Conservation (phyloP, 2,113 vertebrate species). For the Sebastes fasciatus region DNA sequence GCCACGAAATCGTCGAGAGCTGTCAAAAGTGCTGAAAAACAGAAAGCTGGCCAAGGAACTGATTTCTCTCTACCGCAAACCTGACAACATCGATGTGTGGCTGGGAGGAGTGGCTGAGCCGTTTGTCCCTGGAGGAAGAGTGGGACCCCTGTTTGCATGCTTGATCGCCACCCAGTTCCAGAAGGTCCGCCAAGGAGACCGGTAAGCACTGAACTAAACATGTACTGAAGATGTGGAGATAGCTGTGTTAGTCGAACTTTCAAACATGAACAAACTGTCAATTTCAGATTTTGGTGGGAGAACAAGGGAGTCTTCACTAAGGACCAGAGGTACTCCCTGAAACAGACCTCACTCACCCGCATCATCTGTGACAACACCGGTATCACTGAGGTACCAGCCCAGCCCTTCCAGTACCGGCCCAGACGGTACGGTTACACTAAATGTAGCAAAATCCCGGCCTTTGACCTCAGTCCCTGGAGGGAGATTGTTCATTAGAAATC, state of each 20-base stretch:
- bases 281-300: conserved; percentile 85
- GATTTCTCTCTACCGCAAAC: conserved; percentile 72
- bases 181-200: conserved; percentile 73
- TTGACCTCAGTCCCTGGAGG: conserved; percentile 81
- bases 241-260: not conserved
- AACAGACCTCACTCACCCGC: conserved; percentile 67
- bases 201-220: conserved; percentile 44
- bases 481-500: conserved; percentile 25
- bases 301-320: conserved; percentile 77
- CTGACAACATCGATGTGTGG: conserved; percentile 82
- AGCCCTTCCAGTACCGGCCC: conserved; percentile 69
- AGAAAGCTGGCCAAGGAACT: conserved; percentile 56
- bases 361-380: conserved; percentile 86
- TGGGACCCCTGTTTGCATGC: conserved; percentile 85
- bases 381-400: conserved; percentile 42
- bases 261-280: not conserved
- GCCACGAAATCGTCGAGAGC: conserved; percentile 35
- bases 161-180: conserved; percentile 78
- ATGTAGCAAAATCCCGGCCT: conserved; percentile 62
- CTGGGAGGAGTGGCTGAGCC: conserved; percentile 81
- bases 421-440: conserved; percentile 47
- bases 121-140: conserved; percentile 79
- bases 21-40: conserved; percentile 73
- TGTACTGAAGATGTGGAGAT: not conserved
- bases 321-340: conserved; percentile 66